These are phyloP conservation scores for Bugula neritina DNA, from an alignment of 2,888 invertebrate species.

Conservation along the genomic window DNA sequence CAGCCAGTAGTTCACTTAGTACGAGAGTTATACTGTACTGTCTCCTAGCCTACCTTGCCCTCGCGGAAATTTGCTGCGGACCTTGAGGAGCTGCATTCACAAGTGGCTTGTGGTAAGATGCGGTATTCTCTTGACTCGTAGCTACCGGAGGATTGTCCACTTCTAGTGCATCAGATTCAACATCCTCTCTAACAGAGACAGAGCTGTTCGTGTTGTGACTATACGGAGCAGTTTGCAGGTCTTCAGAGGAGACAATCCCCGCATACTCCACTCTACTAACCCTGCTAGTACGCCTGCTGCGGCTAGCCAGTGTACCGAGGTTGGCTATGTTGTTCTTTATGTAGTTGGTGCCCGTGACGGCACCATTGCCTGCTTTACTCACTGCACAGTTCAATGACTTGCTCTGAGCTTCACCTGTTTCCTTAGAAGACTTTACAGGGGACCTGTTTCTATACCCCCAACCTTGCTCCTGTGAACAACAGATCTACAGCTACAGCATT, in stretches of 20 bases:
- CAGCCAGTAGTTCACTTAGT: too few species aligned
- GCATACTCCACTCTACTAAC: conserved; percentile 13
- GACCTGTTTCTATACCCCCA: conserved; percentile 25
- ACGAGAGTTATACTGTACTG: too few species aligned
- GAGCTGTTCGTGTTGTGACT: background rate
- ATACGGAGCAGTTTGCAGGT: background rate
- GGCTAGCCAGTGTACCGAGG: conserved; percentile 4
- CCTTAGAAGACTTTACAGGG: conserved; percentile 4
- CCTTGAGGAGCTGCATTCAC: background rate
- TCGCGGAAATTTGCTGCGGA: conserved; percentile 19
- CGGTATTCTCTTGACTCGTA: background rate
- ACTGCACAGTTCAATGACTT: background rate
- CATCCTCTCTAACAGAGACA: background rate
- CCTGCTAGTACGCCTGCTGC: background rate
- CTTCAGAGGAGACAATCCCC: conserved; percentile 9
- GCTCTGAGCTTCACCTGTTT: background rate
- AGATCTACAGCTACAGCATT: too few species aligned
- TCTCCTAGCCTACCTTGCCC: too few species aligned
- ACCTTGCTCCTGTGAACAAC: conserved; percentile 14
- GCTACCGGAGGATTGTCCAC: background rate
- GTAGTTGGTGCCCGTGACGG: conserved; percentile 16
- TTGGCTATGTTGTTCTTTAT: conserved; percentile 24
- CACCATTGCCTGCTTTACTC: background rate
- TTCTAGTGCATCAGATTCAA: background rate
- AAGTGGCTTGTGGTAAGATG: background rate